Percentiles rank a stretch among this genome's conserved stretches.
These are phyloP conservation scores for Pantherophis guttatus DNA, from an alignment of 2,113 vertebrate genomes.

Conservation along the genomic window DNA sequence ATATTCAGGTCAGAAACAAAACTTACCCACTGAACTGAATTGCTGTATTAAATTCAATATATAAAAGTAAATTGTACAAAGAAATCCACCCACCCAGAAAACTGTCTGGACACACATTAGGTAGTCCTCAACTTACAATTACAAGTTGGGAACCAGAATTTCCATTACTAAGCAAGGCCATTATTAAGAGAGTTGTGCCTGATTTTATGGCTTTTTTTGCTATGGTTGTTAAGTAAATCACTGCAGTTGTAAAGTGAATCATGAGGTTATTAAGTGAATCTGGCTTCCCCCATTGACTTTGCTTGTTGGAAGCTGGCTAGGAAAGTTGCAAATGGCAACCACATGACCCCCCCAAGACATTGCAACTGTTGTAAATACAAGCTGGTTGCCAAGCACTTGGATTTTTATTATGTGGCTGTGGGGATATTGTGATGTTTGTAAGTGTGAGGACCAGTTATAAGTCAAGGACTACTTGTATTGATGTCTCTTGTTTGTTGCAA, in stretches of 20 bases:
- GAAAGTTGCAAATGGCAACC: background rate
- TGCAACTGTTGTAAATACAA: background rate
- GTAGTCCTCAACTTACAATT: background rate
- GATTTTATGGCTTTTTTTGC: background rate
- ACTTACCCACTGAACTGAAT: background rate
- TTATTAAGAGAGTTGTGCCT: background rate
- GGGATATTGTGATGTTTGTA: background rate
- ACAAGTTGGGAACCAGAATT: background rate
- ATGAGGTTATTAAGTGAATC: background rate
- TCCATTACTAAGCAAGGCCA: background rate
- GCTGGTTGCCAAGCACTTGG: background rate
- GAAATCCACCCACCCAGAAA: background rate
- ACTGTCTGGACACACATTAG: background rate
- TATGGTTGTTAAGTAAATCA: background rate
- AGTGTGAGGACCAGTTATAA: background rate
- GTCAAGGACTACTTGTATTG: background rate
- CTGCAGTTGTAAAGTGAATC: background rate
- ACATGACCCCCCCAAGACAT: background rate
- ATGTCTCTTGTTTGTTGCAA: background rate
- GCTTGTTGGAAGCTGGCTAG: background rate
- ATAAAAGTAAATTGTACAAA: background rate
- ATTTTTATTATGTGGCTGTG: background rate
- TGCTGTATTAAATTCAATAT: background rate
- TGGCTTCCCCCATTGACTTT: background rate
- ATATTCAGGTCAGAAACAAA: background rate